Base-by-base conservation (phyloP, 1,140 invertebrate species). In the Dryas iulia region DNA sequence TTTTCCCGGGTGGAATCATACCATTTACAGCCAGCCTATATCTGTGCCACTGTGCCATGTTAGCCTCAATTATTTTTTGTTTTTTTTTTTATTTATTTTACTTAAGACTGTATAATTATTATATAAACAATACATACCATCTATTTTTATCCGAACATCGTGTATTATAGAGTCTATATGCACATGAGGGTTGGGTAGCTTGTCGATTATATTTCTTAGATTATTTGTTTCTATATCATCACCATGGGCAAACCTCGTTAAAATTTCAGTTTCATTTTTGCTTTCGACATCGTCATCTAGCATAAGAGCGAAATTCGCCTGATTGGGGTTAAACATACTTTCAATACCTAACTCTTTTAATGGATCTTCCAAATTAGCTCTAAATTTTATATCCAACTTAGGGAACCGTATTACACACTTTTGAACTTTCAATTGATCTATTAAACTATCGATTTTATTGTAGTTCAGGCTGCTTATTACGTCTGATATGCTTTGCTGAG, bases 351-450 rank as follows among this genome's bases (percentile, higher is more conserved):
- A 71, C n/a, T 81, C 76, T 66, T 92, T 75, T 3, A 96, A 84
- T 0, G 93, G 77, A 0, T 88, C 60, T 28, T 91, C 93, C 28
- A 97, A 83, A 47, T 93, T 89, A 1, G 94, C 76, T 0, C 88
- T 93, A 10, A 87, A 93, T 62, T 94, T 93, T 0, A 97, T 73
- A 71, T 94, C 93, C 94, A 97, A 96, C 79, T 94, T 94, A 0
- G 96, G 96, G 10, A 96, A 82, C 26, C 92, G 84, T 0, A 95
- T 76, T 3, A 95, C 82, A n/a, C 93, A 93, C 6, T 89, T 86
- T n/a, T 81, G 75, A n/a, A 78, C 87, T 12, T 73, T 74, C 72
- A 93, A 92, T 23, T 90, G 90, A 1, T 73, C 71, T 2, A 95
- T 94, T 18, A 95, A 71, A 1, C 79, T 71, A 12, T 94, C 89